phyloP scores from a whole-genome alignment of 2,797 vertebrate species.

The Darevskia mixta region DNA sequence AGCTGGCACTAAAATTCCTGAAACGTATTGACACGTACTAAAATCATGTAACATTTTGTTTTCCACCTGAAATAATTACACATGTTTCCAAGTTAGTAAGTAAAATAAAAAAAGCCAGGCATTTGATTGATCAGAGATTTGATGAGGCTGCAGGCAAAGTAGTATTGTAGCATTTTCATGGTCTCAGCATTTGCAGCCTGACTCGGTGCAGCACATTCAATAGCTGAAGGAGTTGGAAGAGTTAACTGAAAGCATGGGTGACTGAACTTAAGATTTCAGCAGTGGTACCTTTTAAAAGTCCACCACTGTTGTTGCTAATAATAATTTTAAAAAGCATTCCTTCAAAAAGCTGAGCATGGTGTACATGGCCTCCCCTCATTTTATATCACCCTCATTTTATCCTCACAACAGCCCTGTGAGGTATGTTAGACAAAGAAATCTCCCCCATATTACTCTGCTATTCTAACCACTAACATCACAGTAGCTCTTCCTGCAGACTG shows the following conservation, averaged over 20 bases:
- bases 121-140: not conserved
- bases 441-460: not conserved
- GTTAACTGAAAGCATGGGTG: no score
- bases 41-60: not conserved
- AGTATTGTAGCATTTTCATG: not conserved
- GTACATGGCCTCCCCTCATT: not conserved
- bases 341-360: not conserved
- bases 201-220: not conserved
- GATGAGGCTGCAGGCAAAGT: not conserved
- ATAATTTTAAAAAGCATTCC: not conserved
- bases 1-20: not conserved
- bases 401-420: no score
- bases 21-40: not conserved
- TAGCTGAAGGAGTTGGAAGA: not conserved
- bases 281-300: not conserved
- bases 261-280: not conserved
- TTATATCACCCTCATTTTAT: not conserved
- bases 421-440: not conserved
- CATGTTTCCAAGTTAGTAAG: not conserved
- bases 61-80: not conserved
- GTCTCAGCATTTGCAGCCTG: not conserved
- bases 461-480: not conserved
- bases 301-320: not conserved
- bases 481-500: not conserved
- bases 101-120: not conserved